Conservation (phyloP, 2,797 vertebrate species). For the Chrysocyon brachyurus region DNA sequence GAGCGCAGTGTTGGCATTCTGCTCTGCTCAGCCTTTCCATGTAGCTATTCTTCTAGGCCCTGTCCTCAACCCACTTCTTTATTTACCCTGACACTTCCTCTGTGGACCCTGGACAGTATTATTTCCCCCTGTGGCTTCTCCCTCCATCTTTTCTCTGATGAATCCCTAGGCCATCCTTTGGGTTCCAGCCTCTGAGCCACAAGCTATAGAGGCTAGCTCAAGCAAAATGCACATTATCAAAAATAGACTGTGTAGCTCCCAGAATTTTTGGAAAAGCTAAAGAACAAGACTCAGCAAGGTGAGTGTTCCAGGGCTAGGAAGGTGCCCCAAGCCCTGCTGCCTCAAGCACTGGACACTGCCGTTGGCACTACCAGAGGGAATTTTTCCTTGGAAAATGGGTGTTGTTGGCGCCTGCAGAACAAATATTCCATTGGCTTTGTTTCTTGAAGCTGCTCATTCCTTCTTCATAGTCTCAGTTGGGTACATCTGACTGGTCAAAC, state of each 20-base stretch:
- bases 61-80: not conserved
- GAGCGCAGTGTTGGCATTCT: not conserved
- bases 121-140: not conserved
- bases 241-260: not conserved
- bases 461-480: not conserved
- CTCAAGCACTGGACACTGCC: not conserved
- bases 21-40: not conserved
- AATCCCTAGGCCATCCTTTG: not conserved
- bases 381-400: not conserved
- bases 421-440: not conserved
- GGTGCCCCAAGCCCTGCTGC: not conserved
- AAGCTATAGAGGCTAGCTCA: not conserved
- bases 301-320: too few relatives aligned
- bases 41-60: not conserved
- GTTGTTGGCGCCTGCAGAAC: not conserved
- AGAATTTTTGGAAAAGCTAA: not conserved
- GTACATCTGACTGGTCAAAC: not conserved
- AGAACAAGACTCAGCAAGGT: not conserved
- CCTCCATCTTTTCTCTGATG: not conserved
- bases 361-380: not conserved
- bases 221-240: not conserved
- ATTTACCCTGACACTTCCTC: not conserved
- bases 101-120: not conserved
- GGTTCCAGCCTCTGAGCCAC: not conserved
- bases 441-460: not conserved